Base-by-base conservation (phyloP, 2,113 vertebrate species). In the Phocoena phocoena region DNA sequence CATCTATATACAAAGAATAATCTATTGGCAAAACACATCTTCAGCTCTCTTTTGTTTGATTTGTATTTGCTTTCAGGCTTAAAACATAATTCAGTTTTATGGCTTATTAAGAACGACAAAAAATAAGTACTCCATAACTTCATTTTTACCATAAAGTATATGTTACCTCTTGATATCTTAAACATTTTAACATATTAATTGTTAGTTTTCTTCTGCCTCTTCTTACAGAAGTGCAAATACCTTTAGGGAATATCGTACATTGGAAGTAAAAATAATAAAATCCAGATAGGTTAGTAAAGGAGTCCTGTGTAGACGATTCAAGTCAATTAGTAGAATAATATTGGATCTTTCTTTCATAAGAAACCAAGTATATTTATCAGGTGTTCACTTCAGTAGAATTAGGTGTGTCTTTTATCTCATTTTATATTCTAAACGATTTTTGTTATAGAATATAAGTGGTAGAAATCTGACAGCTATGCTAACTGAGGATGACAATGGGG, bases 401-500 rank as follows among this genome's bases (percentile, higher is more conserved):
- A 89, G n/a, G 62, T 93, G 38, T 96, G 38, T 90, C 9, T 41
- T 93, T 44, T 67, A 93, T 95, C 63, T 77, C 38, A 94, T 98
- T 98, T 98, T 94, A 93, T 96, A 97, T 97, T 98, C 82, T 68
- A 97, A 97, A 26, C 33, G 67, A 58, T 96, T 98, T 96, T 96
- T 98, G 67, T 97, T 96, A 81, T 47, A 92, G 41, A 93, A 94
- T 93, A 93, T 97, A 97, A 95, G 79, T 70, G 74, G 82, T 90
- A 92, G 86, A 97, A 98, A 98, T 95, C 87, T 98, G 98, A 98
- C 97, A 98, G 80, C 31, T 97, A 90, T 82, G 92, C 93, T 98
- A 98, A 99, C 91, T 97, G 87, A 98, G 97, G 83, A 98, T 98
- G 98, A 98, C 98, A 98, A 94, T 60, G 91, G 28, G 55, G 50